Conservation (phyloP, 2,113 vertebrate species). For the Ursus arctos region DNA sequence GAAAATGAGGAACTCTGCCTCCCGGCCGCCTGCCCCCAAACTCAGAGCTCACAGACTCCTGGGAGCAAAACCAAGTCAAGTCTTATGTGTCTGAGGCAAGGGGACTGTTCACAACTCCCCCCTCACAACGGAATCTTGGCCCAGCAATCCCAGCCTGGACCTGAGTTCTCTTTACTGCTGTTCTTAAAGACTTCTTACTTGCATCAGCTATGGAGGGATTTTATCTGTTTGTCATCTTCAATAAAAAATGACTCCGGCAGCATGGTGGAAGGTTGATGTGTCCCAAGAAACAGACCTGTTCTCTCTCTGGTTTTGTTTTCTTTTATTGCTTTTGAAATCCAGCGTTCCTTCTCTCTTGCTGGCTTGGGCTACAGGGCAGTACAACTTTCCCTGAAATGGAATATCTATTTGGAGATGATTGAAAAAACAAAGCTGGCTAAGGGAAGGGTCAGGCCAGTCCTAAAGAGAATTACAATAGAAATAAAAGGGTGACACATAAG, state of each 20-base stretch:
- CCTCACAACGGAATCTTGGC: not conserved
- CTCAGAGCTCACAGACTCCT: not conserved
- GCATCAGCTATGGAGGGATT: not conserved
- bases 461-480: constrained; percentile 42
- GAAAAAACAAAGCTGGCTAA: constrained; percentile 54
- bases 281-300: constrained; percentile 68
- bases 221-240: constrained; percentile 35
- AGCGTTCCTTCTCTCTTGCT: constrained; percentile 26
- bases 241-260: constrained; percentile 42
- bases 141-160: not conserved
- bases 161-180: not conserved
- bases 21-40: not conserved
- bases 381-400: constrained; percentile 64
- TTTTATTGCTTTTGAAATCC: constrained; percentile 67
- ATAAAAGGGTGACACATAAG: not conserved
- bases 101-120: not conserved
- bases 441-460: not conserved
- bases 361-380: not conserved
- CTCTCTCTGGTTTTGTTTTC: constrained; percentile 60
- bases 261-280: not conserved
- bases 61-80: not conserved
- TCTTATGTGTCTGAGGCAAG: not conserved
- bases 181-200: not conserved
- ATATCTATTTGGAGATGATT: constrained; percentile 56
- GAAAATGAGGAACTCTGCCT: not conserved